Conservation (phyloP, 2,888 invertebrate species). For the Auanema sp. region DNA sequence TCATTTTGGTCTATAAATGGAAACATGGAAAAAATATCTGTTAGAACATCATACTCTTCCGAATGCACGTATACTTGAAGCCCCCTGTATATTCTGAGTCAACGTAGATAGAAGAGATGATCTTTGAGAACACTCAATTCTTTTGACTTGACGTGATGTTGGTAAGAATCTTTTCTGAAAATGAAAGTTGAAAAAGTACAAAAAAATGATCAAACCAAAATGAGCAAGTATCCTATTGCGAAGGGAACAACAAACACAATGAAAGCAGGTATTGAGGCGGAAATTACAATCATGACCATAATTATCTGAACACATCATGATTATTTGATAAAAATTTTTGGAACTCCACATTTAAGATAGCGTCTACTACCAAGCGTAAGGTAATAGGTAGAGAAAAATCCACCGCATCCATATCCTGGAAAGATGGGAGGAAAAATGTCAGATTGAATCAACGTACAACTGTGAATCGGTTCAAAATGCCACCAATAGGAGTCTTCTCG, state of each 20-base stretch:
- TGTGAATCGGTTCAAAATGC: conserved; percentile 63
- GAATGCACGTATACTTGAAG: conserved; percentile 18
- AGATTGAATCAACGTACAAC: conserved; percentile 16
- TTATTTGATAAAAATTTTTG: too few relatives aligned
- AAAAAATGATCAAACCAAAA: conserved; percentile 24
- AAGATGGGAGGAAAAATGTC: conserved; percentile 1
- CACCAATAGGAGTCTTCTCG: conserved; percentile 62
- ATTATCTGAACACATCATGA: conserved; percentile 35
- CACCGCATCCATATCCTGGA: conserved; percentile 49
- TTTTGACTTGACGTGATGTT: conserved; percentile 77
- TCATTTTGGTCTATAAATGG: conserved; percentile 11
- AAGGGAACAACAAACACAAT: conserved; percentile 44
- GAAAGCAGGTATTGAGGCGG: conserved; percentile 28
- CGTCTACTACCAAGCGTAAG: conserved; percentile 39
- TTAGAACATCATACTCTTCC: conserved; percentile 7
- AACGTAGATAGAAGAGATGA: conserved; percentile 24
- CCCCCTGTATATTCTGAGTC: conserved; percentile 27
- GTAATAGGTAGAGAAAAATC: conserved; percentile 42
- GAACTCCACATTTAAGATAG: conserved; percentile 31
- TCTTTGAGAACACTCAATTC: conserved; percentile 34
- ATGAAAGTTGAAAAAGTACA: neutral
- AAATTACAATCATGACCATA: conserved; percentile 35
- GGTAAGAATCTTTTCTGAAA: conserved; percentile 85
- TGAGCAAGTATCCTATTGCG: conserved; percentile 32
- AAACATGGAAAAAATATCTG: neutral